Evolutionary conservation across 2,888 invertebrate species (phyloP), one percentile per base, ranked within the genome.

Genomic region (Tiphia femorata): DNA sequence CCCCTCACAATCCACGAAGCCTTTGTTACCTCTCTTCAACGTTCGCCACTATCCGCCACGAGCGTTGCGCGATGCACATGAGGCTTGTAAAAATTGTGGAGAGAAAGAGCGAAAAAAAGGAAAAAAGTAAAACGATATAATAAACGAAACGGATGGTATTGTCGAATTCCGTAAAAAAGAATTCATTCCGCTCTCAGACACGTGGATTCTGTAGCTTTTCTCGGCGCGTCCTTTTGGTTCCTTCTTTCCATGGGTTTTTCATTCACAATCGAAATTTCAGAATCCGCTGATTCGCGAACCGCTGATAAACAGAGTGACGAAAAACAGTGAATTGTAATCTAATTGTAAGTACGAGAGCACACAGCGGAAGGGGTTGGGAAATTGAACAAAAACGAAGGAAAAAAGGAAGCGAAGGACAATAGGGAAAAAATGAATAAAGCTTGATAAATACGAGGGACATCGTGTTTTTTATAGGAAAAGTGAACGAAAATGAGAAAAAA

Each of bases 181-280:
- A 70, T 74, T 67, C 67, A 75, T 75, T 67, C n/a, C n/a, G 20
- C 42, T 42, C 42, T n/a, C 29, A 20, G 35, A 29, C 16, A 17
- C 23, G 8, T 19, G 35, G 50, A 37, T 33, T 21, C 3, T 23
- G n/a, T 6, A 14, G 23, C 42, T 35, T 23, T 35, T 35, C 23
- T 23, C 55, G 44, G 27, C 44, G 46, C 30, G 25, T 29, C 20
- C 38, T 46, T 33, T 21, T 8, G 20, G n/a, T 6, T 19, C 23
- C 42, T 35, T 23, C 40, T 35, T 27, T 23, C 55, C 46, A 27
- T 41, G 46, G 25, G 25, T 29, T 17, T 35, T 46, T 56, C 46
- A n/a, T 35, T 67, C 61, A 64, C 71, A 71, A 73, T 70, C 75
- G 72, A 65, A 65, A 75, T 73, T 73, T 58, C 64, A 41, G 64